Evolutionary conservation across 2,888 invertebrate genomes (phyloP), one percentile per base, ranked within the genome.

Genomic region (Sthenelais limicola): DNA sequence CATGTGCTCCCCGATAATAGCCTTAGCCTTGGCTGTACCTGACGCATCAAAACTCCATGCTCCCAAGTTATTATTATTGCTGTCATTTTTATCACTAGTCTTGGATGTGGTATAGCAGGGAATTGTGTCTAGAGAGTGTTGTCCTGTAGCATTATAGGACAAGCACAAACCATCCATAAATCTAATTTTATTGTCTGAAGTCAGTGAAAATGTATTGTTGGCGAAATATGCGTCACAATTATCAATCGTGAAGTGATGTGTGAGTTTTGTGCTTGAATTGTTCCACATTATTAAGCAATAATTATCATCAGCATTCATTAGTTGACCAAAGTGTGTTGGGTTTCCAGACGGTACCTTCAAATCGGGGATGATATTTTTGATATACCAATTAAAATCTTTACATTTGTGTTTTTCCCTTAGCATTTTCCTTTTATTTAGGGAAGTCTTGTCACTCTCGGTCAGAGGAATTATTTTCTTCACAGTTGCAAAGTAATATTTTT

Each of bases 401-500:
- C 77, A 77, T 24, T 51, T 28, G 0, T 74, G 47, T 24, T 49
- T 32, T 18, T 72, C 35, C 47, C 48, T 33, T 30, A 68, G 47
- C 7, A n/a, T 38, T 30, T 71, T 54, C 15, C 71, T 35, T 47
- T 24, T 5, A 1, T 56, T 32, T 28, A 71, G n/a, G 4, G 62
- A 21, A 5, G 21, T 3, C 38, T 21, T 5, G 24, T 62, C 62
- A 38, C 1, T 9, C 5, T 5, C n/a, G 7, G 3, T 69, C 15
- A 35, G 33, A 3, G 30, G 15, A 21, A 21, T 28, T 5, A 33
- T 30, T 0, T 54, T 30, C 24, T 74, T 54, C 1, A 30, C 9
- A n/a, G 49, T 28, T 7, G 97, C 96, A 89, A 96, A 98, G 89
- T 98, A 98, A 89, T 98, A 97, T 88, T 96, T 93, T 82, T 96